Percentiles rank a stretch among this genome's conserved stretches.
These are phyloP conservation scores for Chelonia mydas DNA, from an alignment of 2,797 vertebrate genomes.

Conservation along the genomic window DNA sequence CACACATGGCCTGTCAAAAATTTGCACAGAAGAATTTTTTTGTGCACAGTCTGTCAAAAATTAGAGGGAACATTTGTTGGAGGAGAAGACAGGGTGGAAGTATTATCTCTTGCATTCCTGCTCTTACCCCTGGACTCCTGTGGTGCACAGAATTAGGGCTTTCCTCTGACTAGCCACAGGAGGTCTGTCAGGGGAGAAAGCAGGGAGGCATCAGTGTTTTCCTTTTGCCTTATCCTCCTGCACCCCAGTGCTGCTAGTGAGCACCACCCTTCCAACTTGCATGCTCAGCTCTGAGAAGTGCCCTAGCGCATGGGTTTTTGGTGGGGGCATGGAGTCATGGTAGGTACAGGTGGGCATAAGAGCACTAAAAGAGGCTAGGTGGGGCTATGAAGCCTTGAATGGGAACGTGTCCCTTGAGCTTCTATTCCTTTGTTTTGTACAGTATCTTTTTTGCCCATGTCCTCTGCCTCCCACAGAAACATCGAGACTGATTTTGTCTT, in stretches of 20 bases:
- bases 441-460: conserved; percentile 3
- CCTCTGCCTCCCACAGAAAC: conserved; percentile 10
- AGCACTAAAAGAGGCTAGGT: conserved; percentile 15
- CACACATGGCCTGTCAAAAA: no score
- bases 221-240: not conserved
- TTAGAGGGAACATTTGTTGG: no score
- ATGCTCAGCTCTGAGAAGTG: not conserved
- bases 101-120: not conserved
- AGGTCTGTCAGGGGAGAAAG: not conserved
- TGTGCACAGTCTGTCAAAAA: no score
- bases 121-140: not conserved
- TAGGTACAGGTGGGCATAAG: not conserved
- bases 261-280: conserved; percentile 13
- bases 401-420: conserved; percentile 21
- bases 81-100: not conserved
- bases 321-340: conserved; percentile 25
- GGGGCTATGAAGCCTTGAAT: conserved; percentile 14
- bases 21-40: no score
- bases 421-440: conserved; percentile 14
- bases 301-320: conserved; percentile 18
- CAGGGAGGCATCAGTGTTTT: not conserved
- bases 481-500: not conserved
- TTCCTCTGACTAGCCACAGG: not conserved
- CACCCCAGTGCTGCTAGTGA: not conserved
- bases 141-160: not conserved